Percentiles rank a stretch among this genome's conserved stretches.
Evolutionary conservation across 2,797 vertebrate genomes (phyloP).

Genomic region (Sphenopsis melanotis): DNA sequence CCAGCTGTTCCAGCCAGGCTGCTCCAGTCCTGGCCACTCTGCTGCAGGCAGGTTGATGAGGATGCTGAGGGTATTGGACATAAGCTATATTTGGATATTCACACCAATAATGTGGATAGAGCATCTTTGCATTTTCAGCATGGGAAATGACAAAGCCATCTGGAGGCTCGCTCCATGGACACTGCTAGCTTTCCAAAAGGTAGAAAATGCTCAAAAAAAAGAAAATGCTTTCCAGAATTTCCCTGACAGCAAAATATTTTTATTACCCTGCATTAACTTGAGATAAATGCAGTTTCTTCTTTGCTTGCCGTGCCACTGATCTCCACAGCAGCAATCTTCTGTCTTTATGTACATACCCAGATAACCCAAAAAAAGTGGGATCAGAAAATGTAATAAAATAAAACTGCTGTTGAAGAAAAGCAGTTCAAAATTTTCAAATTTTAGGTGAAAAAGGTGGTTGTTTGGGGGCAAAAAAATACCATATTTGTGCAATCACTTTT

Average conservation of each 20-base stretch:
- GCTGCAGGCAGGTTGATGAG: neutral
- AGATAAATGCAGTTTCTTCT: neutral
- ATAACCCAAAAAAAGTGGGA: fast-evolving
- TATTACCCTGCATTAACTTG: neutral
- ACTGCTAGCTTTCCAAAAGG: neutral
- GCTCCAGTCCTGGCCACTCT: neutral
- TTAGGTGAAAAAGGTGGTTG: neutral
- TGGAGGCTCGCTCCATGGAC: neutral
- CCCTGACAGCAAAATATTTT: neutral
- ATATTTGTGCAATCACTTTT: neutral
- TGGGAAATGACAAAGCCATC: neutral
- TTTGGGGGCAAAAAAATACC: neutral
- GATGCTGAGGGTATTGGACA: neutral
- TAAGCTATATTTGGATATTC: neutral
- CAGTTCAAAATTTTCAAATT: neutral
- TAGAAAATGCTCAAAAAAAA: neutral
- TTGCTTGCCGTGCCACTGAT: neutral
- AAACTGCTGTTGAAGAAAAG: neutral
- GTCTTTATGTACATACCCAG: neutral
- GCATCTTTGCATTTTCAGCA: neutral
- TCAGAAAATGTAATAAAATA: neutral
- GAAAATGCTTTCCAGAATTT: neutral
- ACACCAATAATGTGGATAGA: neutral
- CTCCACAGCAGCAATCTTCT: fast-evolving
- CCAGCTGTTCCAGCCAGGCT: neutral